A percentile compares a stretch with the other conserved stretches of the same genome.
Conservation (phyloP, 2,888 invertebrate species). For the Campopleginae sp. region DNA sequence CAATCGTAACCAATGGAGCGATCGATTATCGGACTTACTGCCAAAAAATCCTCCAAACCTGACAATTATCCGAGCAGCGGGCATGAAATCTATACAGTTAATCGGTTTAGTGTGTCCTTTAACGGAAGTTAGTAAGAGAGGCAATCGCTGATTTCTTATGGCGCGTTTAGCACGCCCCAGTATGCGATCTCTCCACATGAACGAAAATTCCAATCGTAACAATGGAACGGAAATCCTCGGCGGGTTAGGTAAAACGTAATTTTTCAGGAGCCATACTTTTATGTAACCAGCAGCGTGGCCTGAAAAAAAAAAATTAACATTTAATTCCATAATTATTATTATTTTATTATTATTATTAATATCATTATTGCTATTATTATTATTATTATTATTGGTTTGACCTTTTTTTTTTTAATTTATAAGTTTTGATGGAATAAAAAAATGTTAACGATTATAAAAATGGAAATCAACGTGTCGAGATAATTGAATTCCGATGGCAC, state of each 20-base stretch:
- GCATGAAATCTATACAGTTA: constrained; percentile 88
- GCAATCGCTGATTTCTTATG: constrained; percentile 87
- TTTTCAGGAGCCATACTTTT: constrained; percentile 91
- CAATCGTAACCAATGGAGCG: background rate
- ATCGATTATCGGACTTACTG: background rate
- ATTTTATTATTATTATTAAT: background rate
- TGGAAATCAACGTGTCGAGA: background rate
- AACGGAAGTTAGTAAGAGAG: constrained; percentile 89
- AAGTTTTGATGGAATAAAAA: background rate
- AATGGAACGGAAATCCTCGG: constrained; percentile 86
- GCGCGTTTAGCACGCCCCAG: constrained; percentile 89
- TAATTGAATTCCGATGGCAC: background rate
- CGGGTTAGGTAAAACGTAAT: constrained; percentile 86
- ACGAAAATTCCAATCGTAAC: constrained; percentile 89
- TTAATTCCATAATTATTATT: background rate
- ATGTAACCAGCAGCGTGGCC: constrained; percentile 90
- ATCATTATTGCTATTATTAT: background rate
- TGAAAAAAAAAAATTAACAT: constrained; percentile 66
- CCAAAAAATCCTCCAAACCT: constrained; percentile 85
- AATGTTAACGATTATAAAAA: background rate
- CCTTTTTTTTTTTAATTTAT: background rate
- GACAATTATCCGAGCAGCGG: constrained; percentile 88
- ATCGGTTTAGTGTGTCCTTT: constrained; percentile 90
- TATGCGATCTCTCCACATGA: constrained; percentile 89
- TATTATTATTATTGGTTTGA: background rate